Evolutionary conservation across 2,113 vertebrate species (phyloP).

Genomic region (Nothobranchius kuhntae): DNA sequence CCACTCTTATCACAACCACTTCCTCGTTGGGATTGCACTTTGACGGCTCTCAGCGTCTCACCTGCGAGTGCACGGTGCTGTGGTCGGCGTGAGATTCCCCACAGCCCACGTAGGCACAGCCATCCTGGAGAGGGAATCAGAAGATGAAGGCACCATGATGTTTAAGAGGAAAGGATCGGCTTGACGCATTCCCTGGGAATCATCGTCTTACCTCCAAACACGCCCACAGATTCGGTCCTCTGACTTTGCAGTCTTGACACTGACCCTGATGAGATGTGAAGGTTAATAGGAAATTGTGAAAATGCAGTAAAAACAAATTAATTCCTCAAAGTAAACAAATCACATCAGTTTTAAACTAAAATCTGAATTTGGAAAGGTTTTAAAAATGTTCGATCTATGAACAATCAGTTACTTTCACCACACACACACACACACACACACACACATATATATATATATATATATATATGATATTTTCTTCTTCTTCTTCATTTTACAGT

Average conservation of each 20-base stretch:
- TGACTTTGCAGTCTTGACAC: slow-evolving; percentile 95
- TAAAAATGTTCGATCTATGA: no score
- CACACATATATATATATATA: no score
- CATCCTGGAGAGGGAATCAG: slow-evolving; percentile 80
- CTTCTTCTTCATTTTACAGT: no score
- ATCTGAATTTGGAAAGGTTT: no score
- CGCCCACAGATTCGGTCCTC: slow-evolving; percentile 97
- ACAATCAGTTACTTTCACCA: no score
- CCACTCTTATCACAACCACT: not conserved
- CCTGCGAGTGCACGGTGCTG: slow-evolving; percentile 97
- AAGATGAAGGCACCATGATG: not conserved
- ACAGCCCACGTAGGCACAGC: slow-evolving; percentile 94
- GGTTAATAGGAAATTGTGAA: not conserved
- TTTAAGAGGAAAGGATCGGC: not conserved
- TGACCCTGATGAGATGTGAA: slow-evolving; percentile 82
- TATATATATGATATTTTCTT: no score
- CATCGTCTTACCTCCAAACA: slow-evolving; percentile 89
- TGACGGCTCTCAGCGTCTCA: slow-evolving; percentile 63
- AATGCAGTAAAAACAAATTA: not conserved
- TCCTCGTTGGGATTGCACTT: not conserved
- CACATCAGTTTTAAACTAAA: no score
- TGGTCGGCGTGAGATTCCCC: slow-evolving; percentile 96
- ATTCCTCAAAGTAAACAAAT: not conserved
- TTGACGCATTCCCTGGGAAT: not conserved
- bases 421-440: no score